Evolutionary conservation across 2,888 invertebrate genomes (phyloP).

Genomic region (Nephrotoma appendiculata): DNA sequence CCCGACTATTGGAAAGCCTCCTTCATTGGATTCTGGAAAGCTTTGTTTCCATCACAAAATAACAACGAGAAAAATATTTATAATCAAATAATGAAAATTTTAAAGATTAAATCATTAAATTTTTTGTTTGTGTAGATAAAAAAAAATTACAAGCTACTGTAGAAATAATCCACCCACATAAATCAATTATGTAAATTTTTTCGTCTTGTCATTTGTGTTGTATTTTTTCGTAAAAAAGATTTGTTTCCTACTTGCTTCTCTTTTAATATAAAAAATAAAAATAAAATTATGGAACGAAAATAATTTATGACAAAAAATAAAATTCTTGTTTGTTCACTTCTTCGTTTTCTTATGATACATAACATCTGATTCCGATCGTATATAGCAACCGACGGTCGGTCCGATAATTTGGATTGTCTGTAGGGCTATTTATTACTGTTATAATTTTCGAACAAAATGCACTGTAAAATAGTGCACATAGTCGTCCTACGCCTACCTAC

Average conservation of each 20-base stretch:
- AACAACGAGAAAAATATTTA: neutral
- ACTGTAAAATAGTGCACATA: too few species aligned
- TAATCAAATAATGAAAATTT: neutral
- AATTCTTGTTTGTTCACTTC: neutral
- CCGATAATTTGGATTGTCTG: too few species aligned
- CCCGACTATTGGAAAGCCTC: too few species aligned
- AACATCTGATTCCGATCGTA: too few species aligned
- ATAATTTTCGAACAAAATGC: too few species aligned
- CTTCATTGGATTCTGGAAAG: too few species aligned
- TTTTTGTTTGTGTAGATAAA: neutral
- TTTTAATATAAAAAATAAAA: neutral
- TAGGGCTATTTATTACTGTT: too few species aligned
- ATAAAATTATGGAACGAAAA: neutral
- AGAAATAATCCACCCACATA: neutral
- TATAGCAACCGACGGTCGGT: too few species aligned
- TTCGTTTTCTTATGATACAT: neutral
- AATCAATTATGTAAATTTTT: neutral
- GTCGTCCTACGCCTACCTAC: too few species aligned
- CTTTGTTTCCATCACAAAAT: neutral
- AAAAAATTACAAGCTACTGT: neutral
- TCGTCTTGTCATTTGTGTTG: neutral
- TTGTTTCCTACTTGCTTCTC: neutral
- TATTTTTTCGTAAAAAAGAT: neutral
- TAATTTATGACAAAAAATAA: neutral
- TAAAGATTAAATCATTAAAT: neutral